Evolutionary conservation across 2,888 invertebrate species (phyloP), one percentile per base, ranked within the genome.

Genomic region (Catocala sponsa): DNA sequence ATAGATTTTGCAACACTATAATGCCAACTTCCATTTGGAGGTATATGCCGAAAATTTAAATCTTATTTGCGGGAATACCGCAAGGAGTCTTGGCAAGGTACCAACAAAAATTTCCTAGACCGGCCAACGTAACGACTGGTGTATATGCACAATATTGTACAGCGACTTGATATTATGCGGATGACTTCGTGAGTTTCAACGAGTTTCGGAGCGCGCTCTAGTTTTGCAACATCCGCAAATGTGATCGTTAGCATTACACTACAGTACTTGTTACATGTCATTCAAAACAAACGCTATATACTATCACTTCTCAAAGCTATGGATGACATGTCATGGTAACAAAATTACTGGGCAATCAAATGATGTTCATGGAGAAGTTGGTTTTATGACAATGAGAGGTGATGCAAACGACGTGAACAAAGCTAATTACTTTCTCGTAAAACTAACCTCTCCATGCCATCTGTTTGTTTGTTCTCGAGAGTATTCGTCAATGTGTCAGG

Each of bases 31-130:
- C 80, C 81, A 83, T 81, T 76, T 72, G 58, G 76, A 78, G 72
- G 72, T 58, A 68, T 79, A 80, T 76, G 78, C 83, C 87, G 85
- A 89, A 91, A 91, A 92, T 92, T 93, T 92, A 91, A 92, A 93
- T 93, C 91, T 92, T 92, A 92, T 92, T 89, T 89, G 80, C 85
- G 80, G 81, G 25, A 79, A 78, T 80, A 77, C 82, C 84, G 80
- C 84, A 83, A 79, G 81, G 81, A 81, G 78, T 84, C 81, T 87
- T 91, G 90, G 90, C 91, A 87, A 64, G 71, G 78, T 79, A 86
- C 90, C 90, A 89, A 89, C 78, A 81, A 80, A 83, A 81, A 83
- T 82, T 44, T 81, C 78, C 79, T 79, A 75, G 74, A 81, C 78
- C 72, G 80, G 80, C 81, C 83, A 82, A 85, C 81, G 80, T 80